Evolutionary conservation across 2,888 invertebrate species (phyloP), one percentile per base, ranked within the genome.

Genomic region (Cyclophora punctaria): DNA sequence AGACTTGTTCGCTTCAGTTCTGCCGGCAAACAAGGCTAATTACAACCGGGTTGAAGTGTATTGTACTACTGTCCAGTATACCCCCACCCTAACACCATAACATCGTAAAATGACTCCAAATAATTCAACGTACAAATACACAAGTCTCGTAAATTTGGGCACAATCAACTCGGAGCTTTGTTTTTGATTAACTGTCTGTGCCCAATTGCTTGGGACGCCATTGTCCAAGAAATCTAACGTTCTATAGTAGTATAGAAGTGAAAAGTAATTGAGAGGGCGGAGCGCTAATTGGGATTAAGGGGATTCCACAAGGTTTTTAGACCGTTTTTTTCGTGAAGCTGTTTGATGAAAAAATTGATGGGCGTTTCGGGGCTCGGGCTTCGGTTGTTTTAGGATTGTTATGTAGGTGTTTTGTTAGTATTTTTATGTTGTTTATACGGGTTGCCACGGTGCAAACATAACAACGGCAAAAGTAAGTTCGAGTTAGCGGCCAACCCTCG

Each of bases 111-210:
- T 37, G 4, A 37, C 37, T 37, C 4, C 37, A 37, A 37, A 37
- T 37, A 37, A 37, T 37, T 37, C 37, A 5, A 37, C 37, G 37
- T 50, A 49, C 55, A 52, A 53, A 55, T 53, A 50, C 51, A 53
- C 57, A 58, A 59, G 57, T 52, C 50, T 49, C 65, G 60, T 72
- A 67, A 72, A 72, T 72, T 71, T 67, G 59, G 56, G 59, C 64
- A 59, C 72, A 74, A 74, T 73, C 73, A 73, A 73, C 67, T 68
- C 57, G 51, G 45, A 52, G 65, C 63, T 64, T 67, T 65, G 73
- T 69, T 71, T 73, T 72, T 73, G 73, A 74, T 73, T 73, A 74
- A 73, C 66, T 70, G 66, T 63, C 69, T 62, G 58, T 55, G 50
- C 46, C 51, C 50, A 60, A 62, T 58, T 51, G 51, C 40, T 20